phyloP scores from a whole-genome alignment of 2,113 vertebrate genomes.

The Synodontis membranacea region DNA sequence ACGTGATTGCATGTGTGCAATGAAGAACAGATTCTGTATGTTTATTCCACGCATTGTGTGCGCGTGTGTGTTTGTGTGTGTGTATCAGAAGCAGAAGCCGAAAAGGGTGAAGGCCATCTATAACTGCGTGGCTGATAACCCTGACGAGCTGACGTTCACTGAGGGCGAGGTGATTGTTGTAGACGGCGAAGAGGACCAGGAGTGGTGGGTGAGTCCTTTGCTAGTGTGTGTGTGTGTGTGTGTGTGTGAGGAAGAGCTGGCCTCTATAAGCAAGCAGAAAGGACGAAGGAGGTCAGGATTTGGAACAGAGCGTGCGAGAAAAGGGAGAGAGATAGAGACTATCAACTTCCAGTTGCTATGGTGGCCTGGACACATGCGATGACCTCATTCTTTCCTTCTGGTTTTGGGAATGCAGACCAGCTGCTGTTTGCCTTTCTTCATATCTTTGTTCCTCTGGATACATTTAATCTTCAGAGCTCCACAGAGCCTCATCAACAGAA shows the following conservation, averaged over 20 bases:
- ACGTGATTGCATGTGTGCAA: background rate
- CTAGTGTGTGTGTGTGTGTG: slow-evolving; percentile 62
- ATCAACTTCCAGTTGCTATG: slow-evolving; percentile 50
- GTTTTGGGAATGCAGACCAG: slow-evolving; percentile 62
- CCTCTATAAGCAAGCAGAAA: slow-evolving; percentile 4
- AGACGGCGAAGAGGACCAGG: slow-evolving; percentile 96
- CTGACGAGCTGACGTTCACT: slow-evolving; percentile 93
- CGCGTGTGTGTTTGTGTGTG: slow-evolving; percentile 29
- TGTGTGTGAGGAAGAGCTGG: background rate
- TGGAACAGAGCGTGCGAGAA: background rate
- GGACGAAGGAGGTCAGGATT: slow-evolving; percentile 17
- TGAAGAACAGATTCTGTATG: background rate
- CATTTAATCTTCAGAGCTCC: slow-evolving; percentile 30
- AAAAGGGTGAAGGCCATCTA: slow-evolving; percentile 96
- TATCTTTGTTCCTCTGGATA: slow-evolving; percentile 10
- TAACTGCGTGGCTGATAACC: slow-evolving; percentile 95
- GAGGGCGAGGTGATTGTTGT: slow-evolving; percentile 97
- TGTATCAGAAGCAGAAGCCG: slow-evolving; percentile 84
- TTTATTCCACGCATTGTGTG: slow-evolving; percentile 3
- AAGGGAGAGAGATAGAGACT: slow-evolving; percentile 6
- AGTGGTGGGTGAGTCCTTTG: slow-evolving; percentile 97
- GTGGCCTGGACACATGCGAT: slow-evolving; percentile 55
- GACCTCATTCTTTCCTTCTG: slow-evolving; percentile 63
- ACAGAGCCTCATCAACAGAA: background rate
- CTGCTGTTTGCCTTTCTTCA: slow-evolving; percentile 64